Percentiles rank a stretch among this genome's conserved stretches.
phyloP scores from a whole-genome alignment of 2,113 vertebrate genomes.

The Aythya baeri region DNA sequence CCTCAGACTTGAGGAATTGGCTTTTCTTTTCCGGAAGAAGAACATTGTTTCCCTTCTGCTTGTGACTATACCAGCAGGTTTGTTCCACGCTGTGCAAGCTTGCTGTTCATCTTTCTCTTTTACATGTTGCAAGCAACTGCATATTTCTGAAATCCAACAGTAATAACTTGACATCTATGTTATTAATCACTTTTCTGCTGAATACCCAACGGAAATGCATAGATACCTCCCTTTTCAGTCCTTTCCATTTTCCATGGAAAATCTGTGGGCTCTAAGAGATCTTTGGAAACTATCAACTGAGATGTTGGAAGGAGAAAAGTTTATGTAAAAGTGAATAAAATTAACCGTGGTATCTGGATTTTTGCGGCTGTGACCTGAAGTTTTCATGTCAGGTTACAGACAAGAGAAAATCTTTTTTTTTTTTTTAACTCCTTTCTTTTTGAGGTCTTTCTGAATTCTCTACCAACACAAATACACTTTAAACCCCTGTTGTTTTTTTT shows the following conservation, averaged over 20 bases:
- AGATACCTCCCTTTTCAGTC: neutral
- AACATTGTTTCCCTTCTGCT: neutral
- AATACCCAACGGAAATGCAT: neutral
- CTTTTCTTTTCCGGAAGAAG: neutral
- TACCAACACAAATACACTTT: neutral
- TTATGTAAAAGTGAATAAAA: neutral
- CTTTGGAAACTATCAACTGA: neutral
- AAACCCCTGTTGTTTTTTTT: neutral
- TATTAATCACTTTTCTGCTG: neutral
- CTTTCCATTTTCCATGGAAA: neutral
- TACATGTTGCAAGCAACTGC: neutral
- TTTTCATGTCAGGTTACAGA: neutral
- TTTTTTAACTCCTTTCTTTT: neutral
- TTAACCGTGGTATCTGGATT: neutral
- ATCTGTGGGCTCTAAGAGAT: neutral
- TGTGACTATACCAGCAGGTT: accelerated
- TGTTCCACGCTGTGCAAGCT: neutral
- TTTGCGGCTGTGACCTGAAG: too few relatives aligned
- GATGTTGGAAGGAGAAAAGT: neutral
- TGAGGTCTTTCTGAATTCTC: neutral
- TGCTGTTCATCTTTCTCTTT: neutral
- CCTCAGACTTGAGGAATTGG: neutral
- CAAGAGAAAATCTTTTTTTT: neutral
- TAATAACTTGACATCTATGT: neutral
- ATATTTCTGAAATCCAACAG: neutral